phyloP scores from a whole-genome alignment of 2,113 vertebrate species.

The Brachypodius melanocephalos region DNA sequence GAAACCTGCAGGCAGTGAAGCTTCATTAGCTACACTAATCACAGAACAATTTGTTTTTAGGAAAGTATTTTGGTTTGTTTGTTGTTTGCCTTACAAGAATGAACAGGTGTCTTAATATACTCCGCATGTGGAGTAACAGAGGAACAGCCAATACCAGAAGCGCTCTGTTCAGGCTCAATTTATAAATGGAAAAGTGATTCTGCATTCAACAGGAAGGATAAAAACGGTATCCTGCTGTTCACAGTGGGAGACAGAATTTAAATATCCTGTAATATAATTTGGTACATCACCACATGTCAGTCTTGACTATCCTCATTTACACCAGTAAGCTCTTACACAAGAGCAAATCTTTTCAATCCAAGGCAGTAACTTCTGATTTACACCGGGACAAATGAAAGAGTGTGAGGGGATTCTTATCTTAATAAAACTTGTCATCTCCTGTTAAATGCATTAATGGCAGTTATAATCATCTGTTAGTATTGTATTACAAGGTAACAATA shows the following conservation, averaged over 20 bases:
- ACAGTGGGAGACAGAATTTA: constrained; percentile 64
- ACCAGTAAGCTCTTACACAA: constrained; percentile 11
- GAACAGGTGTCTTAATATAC: constrained; percentile 37
- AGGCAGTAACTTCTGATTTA: constrained; percentile 15
- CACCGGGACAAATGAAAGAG: background rate
- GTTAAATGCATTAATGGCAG: constrained; percentile 40
- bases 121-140: background rate
- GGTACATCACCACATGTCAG: constrained; percentile 59
- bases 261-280: constrained; percentile 70
- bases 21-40: constrained; percentile 41
- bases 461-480: constrained; percentile 1
- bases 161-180: constrained; percentile 15
- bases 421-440: constrained; percentile 45
- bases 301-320: constrained; percentile 56
- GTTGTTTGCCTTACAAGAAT: constrained; percentile 20
- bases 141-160: constrained; percentile 32
- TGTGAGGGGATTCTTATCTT: background rate
- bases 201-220: constrained; percentile 62
- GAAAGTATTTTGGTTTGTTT: constrained; percentile 18
- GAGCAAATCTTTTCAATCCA: background rate
- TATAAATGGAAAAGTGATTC: constrained; percentile 45
- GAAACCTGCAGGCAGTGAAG: background rate
- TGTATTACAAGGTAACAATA: constrained; percentile 12
- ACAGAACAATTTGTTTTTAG: constrained; percentile 18
- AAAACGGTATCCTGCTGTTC: constrained; percentile 68